phyloP scores from a whole-genome alignment of 2,888 invertebrate species.

The Lasioglossum figueresi region DNA sequence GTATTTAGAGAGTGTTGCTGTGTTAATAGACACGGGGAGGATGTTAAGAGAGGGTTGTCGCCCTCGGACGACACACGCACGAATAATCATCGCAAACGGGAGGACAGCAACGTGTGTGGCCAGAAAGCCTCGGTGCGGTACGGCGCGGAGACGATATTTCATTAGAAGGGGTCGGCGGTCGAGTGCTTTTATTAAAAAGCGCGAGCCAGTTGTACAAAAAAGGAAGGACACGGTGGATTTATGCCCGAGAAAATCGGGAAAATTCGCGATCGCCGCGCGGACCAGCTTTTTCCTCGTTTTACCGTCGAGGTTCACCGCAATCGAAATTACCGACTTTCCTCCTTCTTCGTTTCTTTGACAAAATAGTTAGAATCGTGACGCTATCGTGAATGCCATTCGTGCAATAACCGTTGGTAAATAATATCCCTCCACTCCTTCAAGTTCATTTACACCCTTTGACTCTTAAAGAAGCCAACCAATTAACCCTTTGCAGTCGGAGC shows the following conservation, averaged over 20 bases:
- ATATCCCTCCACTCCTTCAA: neutral
- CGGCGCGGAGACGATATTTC: constrained; percentile 63
- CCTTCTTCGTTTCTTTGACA: neutral
- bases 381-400: neutral
- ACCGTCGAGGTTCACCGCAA: constrained; percentile 3
- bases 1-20: neutral
- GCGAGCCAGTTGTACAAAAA: constrained; percentile 26
- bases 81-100: constrained; percentile 8
- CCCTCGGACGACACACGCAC: neutral
- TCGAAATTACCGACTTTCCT: constrained; percentile 7
- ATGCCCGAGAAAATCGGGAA: constrained; percentile 73
- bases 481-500: too few species aligned
- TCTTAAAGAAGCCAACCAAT: neutral
- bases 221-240: constrained; percentile 62
- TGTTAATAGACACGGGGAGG: neutral
- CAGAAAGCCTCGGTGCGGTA: constrained; percentile 44
- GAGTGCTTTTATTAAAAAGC: constrained; percentile 71
- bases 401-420: neutral
- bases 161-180: constrained; percentile 56
- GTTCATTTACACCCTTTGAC: neutral
- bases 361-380: neutral
- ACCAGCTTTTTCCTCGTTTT: neutral
- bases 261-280: constrained; percentile 53
- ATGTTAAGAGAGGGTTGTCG: neutral
- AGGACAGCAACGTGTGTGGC: constrained; percentile 16